Percentiles rank a stretch among this genome's conserved stretches.
Conservation (phyloP, 2,113 vertebrate genomes). For the Dissostichus mawsoni region DNA sequence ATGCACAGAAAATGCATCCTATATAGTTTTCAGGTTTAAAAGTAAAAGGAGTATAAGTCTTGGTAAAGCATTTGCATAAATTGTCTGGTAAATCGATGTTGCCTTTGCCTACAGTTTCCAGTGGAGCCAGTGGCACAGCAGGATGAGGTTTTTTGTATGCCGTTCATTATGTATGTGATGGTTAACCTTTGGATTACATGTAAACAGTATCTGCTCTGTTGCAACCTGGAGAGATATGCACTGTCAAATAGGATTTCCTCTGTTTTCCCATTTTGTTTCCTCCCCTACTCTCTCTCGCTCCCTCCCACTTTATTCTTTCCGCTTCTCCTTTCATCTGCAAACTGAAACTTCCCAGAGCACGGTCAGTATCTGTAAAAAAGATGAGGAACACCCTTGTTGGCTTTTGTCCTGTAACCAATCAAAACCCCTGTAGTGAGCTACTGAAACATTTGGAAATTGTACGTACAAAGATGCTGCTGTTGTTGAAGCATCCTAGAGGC, state of each 20-base stretch:
- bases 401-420: constrained; percentile 49
- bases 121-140: background rate
- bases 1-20: background rate
- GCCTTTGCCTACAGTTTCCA: background rate
- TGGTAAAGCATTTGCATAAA: background rate
- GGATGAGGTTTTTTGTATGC: background rate
- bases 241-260: constrained; percentile 39
- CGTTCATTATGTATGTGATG: background rate
- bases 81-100: background rate
- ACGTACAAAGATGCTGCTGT: constrained; percentile 49
- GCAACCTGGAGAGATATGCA: background rate
- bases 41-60: background rate
- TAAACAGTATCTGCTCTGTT: background rate
- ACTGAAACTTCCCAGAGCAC: constrained; percentile 37
- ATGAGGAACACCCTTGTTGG: constrained; percentile 59
- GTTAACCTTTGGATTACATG: background rate
- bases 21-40: constrained; percentile 15
- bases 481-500: constrained; percentile 66
- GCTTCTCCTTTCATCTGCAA: constrained; percentile 38
- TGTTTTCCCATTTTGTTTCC: constrained; percentile 8
- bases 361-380: constrained; percentile 30
- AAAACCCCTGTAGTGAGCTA: constrained; percentile 19
- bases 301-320: constrained; percentile 37
- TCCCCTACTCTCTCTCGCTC: constrained; percentile 14
- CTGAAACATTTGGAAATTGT: constrained; percentile 52